Percentiles rank a stretch among this genome's conserved stretches.
These are phyloP conservation scores for Sebastes steindachneri DNA, from an alignment of 2,797 vertebrate genomes.

Conservation along the genomic window DNA sequence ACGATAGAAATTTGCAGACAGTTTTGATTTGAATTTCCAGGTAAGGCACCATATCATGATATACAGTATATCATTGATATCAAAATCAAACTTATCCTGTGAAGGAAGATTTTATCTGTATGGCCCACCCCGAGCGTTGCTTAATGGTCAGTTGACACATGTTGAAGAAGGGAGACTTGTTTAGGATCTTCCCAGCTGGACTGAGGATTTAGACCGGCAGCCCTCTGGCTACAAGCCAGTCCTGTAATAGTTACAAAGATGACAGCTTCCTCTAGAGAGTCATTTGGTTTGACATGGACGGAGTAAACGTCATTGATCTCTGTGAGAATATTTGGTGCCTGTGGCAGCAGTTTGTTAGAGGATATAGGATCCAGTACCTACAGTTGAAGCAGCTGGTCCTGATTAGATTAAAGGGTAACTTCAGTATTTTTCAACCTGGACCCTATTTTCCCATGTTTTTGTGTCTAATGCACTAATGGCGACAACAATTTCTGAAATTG, in stretches of 20 bases:
- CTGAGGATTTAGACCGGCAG: not conserved
- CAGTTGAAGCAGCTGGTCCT: not conserved
- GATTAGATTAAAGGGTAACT: not conserved
- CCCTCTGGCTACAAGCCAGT: slow-evolving; percentile 10
- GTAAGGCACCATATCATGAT: not conserved
- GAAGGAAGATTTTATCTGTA: not conserved
- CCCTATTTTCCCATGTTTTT: too few species aligned
- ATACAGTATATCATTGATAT: not conserved
- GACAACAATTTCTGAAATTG: too few species aligned
- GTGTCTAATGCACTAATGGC: too few species aligned
- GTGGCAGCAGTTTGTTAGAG: not conserved
- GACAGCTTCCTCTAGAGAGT: slow-evolving; percentile 8
- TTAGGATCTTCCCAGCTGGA: slow-evolving; percentile 12
- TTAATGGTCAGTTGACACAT: not conserved
- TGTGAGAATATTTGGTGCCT: not conserved
- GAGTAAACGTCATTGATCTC: not conserved
- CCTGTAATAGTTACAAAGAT: slow-evolving; percentile 16
- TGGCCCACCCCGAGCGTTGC: not conserved
- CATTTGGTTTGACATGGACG: not conserved
- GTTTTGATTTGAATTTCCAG: not conserved
- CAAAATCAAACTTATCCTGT: too few species aligned
- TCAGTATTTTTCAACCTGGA: too few species aligned
- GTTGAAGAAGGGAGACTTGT: not conserved
- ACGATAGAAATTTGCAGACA: not conserved
- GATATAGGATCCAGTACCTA: not conserved